Base-by-base conservation (phyloP, 1,140 invertebrate species). In the Pseudobourletiella spinata region DNA sequence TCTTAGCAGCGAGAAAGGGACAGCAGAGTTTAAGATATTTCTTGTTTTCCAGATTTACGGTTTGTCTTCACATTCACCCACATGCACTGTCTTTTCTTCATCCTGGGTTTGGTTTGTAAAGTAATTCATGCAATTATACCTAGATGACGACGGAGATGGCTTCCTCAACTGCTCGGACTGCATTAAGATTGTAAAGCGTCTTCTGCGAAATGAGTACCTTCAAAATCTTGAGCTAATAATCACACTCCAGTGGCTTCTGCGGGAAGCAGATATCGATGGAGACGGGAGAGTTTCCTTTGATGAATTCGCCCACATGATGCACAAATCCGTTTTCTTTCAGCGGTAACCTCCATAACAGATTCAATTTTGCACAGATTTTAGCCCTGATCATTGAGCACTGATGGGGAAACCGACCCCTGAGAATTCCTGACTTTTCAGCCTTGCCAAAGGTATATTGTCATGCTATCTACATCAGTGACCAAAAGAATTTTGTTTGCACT, bases 141-240 rank as follows among this genome's bases (percentile, higher is more conserved):
- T 28, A 54, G 50, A 54, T 54, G 50, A 54, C 50, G 50, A 54
- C 25, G 50, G 28, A 20, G 50, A 54, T 54, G 50, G 50, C 11
- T 54, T 26, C 25, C 25, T 54, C 6, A 22, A 22, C 16, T 54
- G 6, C 25, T 11, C 50, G 3, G 50, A 54, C 50, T 28, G 24
- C 25, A 54, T 54, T 15, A 54, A 54, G 28, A 26, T 54, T 20
- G 15, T 54, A 4, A 26, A 30, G 22, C 24, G 28, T 4, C 50
- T 54, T 8, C 4, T 54, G 6, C 6, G 30, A 28, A 22, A 54
- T 30, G 50, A 54, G 4, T 54, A 26, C 50, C 11, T 54, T 3
- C 50, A 54, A 28, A 54, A 54, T 54, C 11, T 54, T 6, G 50
- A 54, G 25, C 8, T 54, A 26, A 54, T 54, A 11, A 54, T 54